These are phyloP conservation scores for Aspidiotus destructor DNA, from an alignment of 2,888 invertebrate species.

Conservation along the genomic window DNA sequence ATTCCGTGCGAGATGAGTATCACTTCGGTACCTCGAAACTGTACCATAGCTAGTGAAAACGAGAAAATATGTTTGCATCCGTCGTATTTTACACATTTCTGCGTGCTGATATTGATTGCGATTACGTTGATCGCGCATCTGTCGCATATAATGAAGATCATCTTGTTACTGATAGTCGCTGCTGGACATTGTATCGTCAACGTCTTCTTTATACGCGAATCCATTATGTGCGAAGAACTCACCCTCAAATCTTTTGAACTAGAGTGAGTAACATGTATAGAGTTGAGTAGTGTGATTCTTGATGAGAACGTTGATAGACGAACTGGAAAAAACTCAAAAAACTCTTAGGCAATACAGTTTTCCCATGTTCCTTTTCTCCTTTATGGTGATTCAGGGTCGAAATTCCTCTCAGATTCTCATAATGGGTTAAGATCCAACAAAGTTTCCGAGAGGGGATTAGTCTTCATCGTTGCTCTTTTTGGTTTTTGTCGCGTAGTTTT, in stretches of 20 bases:
- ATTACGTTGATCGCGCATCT: conserved; percentile 62
- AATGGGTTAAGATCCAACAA: no score
- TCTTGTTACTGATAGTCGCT: conserved; percentile 54
- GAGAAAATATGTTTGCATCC: conserved; percentile 53
- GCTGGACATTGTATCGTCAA: conserved; percentile 53
- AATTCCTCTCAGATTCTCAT: no score
- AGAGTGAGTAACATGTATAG: conserved; percentile 6
- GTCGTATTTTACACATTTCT: conserved; percentile 63
- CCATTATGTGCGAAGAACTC: conserved; percentile 22
- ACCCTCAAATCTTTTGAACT: background rate
- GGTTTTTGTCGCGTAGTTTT: no score
- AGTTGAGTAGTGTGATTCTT: no score
- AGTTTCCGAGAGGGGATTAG: no score
- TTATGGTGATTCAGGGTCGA: no score
- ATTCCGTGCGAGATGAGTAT: conserved; percentile 17
- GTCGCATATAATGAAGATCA: conserved; percentile 58
- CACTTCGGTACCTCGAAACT: conserved; percentile 36
- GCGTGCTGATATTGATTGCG: conserved; percentile 57
- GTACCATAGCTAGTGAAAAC: conserved; percentile 40
- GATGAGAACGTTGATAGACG: no score
- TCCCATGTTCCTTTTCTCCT: no score
- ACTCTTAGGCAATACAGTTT: no score
- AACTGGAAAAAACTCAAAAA: no score
- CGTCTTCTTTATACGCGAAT: conserved; percentile 21
- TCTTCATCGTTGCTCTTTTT: no score